Evolutionary conservation across 2,888 invertebrate genomes (phyloP).

Genomic region (Idaea dimidiata): DNA sequence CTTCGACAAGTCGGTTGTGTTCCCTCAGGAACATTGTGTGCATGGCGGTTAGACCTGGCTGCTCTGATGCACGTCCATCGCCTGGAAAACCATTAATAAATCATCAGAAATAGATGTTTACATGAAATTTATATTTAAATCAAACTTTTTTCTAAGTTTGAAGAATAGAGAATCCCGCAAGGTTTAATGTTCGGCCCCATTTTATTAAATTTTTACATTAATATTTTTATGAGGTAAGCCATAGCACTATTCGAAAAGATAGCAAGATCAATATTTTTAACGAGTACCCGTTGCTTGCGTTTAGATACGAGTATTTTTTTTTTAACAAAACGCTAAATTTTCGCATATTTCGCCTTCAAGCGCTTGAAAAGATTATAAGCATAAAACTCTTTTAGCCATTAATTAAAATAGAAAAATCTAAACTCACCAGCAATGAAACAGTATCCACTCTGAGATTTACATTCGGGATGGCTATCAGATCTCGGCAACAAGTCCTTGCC

Average conservation of each 20-base stretch:
- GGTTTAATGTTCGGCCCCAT: not conserved
- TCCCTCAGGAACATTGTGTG: slow-evolving; percentile 94
- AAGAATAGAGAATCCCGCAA: not conserved
- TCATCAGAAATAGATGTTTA: not conserved
- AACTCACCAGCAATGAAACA: slow-evolving; percentile 91
- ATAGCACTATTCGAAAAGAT: too few species aligned
- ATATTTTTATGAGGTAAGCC: not conserved
- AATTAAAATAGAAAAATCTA: not conserved
- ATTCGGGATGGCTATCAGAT: slow-evolving; percentile 90
- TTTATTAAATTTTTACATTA: not conserved
- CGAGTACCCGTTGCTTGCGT: too few species aligned
- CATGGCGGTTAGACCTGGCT: slow-evolving; percentile 92
- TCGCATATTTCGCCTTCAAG: too few species aligned
- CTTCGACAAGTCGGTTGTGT: slow-evolving; percentile 92
- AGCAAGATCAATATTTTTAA: too few species aligned
- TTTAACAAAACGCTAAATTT: too few species aligned
- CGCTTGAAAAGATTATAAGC: too few species aligned
- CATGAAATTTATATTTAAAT: not conserved
- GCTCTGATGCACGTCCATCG: slow-evolving; percentile 95
- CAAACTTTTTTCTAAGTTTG: not conserved
- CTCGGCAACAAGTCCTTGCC: slow-evolving; percentile 91
- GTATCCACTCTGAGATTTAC: slow-evolving; percentile 90
- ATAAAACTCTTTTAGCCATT: too few species aligned
- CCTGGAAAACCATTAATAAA: slow-evolving; percentile 55
- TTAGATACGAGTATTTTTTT: too few species aligned